phyloP scores from a whole-genome alignment of 1,140 invertebrate species.

The Proctacanthus coquilletti region DNA sequence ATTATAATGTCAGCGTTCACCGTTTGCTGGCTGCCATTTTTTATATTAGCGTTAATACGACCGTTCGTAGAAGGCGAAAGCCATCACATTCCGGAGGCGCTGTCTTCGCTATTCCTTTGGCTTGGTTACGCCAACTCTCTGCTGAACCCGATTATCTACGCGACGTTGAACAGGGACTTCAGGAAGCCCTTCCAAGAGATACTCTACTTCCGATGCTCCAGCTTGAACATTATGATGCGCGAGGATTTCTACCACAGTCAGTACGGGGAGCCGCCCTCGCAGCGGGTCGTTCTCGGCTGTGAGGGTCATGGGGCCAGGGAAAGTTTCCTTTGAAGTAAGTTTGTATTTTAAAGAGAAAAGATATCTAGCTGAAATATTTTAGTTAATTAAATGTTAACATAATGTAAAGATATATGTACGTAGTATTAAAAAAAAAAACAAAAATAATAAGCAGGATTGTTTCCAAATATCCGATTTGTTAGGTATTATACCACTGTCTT shows the following conservation, averaged over 20 bases:
- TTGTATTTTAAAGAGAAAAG: too few relatives aligned
- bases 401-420: too few relatives aligned
- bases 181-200: constrained; percentile 85
- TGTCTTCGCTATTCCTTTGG: constrained; percentile 67
- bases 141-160: constrained; percentile 87
- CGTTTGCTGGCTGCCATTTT: constrained; percentile 94
- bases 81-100: constrained; percentile 52
- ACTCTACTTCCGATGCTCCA: constrained; percentile 71
- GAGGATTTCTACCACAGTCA: constrained; percentile 86
- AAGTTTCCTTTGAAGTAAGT: constrained; percentile 30
- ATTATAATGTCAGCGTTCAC: constrained; percentile 97
- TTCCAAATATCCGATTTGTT: too few relatives aligned
- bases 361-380: too few relatives aligned
- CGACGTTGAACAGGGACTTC: constrained; percentile 82
- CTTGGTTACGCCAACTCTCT: constrained; percentile 87
- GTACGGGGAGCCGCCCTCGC: constrained; percentile 58
- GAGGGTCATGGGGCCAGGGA: constrained; percentile 27
- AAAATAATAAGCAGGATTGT: too few relatives aligned
- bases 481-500: too few relatives aligned
- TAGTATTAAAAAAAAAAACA: too few relatives aligned
- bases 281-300: constrained; percentile 27
- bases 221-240: constrained; percentile 78
- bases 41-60: constrained; percentile 74
- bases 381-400: too few relatives aligned
- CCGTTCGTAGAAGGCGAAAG: constrained; percentile 53